Evolutionary conservation across 2,888 invertebrate genomes (phyloP).

Genomic region (Listrodromus nycthemerus): DNA sequence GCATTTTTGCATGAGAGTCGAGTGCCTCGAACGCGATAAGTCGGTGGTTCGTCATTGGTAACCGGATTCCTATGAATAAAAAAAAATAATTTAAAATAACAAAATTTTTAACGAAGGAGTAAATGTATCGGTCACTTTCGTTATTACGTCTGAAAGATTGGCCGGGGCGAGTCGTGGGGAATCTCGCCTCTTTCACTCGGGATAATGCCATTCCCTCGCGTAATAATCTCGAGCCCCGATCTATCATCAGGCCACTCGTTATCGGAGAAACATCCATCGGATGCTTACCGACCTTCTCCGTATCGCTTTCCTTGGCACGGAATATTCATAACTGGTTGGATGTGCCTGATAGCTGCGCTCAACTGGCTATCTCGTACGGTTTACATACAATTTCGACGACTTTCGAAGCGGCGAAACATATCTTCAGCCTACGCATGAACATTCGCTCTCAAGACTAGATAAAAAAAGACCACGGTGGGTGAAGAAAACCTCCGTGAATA

Average conservation of each 20-base stretch:
- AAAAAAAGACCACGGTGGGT: too few relatives aligned
- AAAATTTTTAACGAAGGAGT: not conserved
- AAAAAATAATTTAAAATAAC: not conserved
- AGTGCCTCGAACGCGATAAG: constrained; percentile 1
- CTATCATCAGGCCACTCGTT: constrained; percentile 34
- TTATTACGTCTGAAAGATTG: constrained; percentile 41
- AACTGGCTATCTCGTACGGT: not conserved
- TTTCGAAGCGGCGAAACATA: not conserved
- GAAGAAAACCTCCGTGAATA: too few relatives aligned
- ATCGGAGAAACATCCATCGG: constrained; percentile 24
- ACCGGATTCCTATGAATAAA: constrained; percentile 25
- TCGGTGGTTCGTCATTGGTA: constrained; percentile 38
- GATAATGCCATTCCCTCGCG: constrained; percentile 37
- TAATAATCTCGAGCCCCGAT: constrained; percentile 32
- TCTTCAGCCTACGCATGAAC: too few relatives aligned
- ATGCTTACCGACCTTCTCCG: not conserved
- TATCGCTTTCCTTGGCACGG: constrained; percentile 4
- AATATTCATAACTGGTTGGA: constrained; percentile 1
- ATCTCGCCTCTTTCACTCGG: constrained; percentile 28
- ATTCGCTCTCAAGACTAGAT: too few relatives aligned
- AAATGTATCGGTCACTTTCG: constrained; percentile 45
- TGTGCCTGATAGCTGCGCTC: too few relatives aligned
- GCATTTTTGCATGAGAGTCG: constrained; percentile 2
- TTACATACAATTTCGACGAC: not conserved
- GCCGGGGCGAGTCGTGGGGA: not conserved